phyloP scores from a whole-genome alignment of 1,140 invertebrate species.

The Elymnias hypermnestra region DNA sequence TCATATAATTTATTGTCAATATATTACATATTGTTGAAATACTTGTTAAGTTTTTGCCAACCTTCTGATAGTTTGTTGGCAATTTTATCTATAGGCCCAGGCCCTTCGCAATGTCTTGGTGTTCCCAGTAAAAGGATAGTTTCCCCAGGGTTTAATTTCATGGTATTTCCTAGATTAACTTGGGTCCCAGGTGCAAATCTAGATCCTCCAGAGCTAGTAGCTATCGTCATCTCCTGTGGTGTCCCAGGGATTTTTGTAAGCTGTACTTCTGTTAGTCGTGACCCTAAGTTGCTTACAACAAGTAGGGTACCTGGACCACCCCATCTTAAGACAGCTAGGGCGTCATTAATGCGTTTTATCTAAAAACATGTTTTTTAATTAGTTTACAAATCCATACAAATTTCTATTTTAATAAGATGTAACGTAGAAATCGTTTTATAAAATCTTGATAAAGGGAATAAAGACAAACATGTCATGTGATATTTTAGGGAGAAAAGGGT shows the following conservation, averaged over 20 bases:
- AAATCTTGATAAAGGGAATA: too few relatives aligned
- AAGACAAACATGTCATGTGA: too few relatives aligned
- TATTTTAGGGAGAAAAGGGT: too few relatives aligned
- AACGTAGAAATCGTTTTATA: too few relatives aligned
- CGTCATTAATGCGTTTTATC: conserved; percentile 48
- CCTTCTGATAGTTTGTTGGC: conserved; percentile 61
- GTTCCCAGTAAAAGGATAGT: conserved; percentile 44
- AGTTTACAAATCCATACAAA: too few relatives aligned
- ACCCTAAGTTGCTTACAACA: conserved; percentile 42
- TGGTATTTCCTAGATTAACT: conserved; percentile 35
- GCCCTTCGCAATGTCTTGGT: conserved; percentile 55
- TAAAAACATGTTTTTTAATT: conserved; percentile 19
- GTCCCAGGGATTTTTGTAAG: conserved; percentile 51
- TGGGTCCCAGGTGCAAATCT: conserved; percentile 36
- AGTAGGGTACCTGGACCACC: conserved; percentile 49
- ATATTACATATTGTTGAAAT: conserved; percentile 50
- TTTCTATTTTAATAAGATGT: too few relatives aligned
- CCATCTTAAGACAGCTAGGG: conserved; percentile 50
- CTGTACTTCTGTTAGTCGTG: conserved; percentile 34
- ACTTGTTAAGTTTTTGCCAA: conserved; percentile 68
- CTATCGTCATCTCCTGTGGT: conserved; percentile 52
- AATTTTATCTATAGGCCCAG: conserved; percentile 67
- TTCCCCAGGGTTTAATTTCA: conserved; percentile 52
- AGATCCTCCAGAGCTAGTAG: conserved; percentile 46
- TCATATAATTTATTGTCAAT: too few relatives aligned